Percentiles rank a stretch among this genome's conserved stretches.
These are phyloP conservation scores for Gila orcuttii DNA, from an alignment of 2,113 vertebrate genomes.

Conservation along the genomic window DNA sequence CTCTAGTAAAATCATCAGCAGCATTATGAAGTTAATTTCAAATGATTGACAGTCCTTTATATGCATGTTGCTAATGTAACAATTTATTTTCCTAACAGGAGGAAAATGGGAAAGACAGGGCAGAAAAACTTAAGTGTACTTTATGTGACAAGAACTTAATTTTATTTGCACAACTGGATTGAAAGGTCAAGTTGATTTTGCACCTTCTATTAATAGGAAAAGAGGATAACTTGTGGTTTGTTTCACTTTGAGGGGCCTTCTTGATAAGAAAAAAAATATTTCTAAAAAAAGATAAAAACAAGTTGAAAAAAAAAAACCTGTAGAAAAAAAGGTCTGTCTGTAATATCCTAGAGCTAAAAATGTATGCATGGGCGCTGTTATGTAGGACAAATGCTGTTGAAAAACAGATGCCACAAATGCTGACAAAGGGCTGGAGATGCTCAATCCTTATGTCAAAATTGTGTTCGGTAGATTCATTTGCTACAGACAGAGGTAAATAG, in stretches of 20 bases:
- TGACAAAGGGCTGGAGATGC: too few species aligned
- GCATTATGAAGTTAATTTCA: slow-evolving; percentile 75
- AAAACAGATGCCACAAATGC: too few species aligned
- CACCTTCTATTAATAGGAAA: not conserved
- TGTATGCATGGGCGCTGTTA: not conserved
- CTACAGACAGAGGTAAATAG: too few species aligned
- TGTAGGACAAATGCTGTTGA: too few species aligned
- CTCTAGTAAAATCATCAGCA: slow-evolving; percentile 67
- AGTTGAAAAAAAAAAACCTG: not conserved
- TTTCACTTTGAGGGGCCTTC: not conserved
- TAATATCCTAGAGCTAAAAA: not conserved
- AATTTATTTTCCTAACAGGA: slow-evolving; percentile 64
- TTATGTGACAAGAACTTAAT: not conserved
- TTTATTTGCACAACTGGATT: not conserved
- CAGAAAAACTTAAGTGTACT: not conserved
- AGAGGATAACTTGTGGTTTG: not conserved
- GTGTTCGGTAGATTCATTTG: too few species aligned
- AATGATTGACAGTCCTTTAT: slow-evolving; percentile 79
- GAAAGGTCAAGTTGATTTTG: not conserved
- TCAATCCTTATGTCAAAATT: too few species aligned
- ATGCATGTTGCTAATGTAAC: slow-evolving; percentile 70
- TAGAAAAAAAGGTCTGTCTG: not conserved
- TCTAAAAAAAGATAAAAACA: not conserved
- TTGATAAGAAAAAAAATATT: not conserved
- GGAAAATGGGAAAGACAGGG: slow-evolving; percentile 29